Base-by-base conservation (phyloP, 2,888 invertebrate genomes). In the Dryadula phaetusa region DNA sequence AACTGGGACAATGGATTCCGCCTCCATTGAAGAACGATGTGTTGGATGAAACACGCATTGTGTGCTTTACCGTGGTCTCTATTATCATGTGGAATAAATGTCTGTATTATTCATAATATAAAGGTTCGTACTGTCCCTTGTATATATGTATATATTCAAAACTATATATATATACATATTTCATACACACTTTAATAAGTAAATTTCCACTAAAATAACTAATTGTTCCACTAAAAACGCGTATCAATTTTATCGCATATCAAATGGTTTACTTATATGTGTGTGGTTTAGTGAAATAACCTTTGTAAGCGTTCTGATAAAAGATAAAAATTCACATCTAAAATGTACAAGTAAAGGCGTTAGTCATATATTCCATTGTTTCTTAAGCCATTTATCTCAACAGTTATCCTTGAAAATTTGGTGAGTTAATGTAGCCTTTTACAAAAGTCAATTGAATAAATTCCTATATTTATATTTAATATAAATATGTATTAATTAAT, bases 321-420 rank as follows among this genome's bases (percentile, higher is more conserved):
- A 58, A 58, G 58, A 40, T 58, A 64, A 64, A 64, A 64, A 58
- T 49, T 47, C 49, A 58, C 22, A 25, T 28, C 20, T 56, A 53
- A 64, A 58, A 37, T 47, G 58, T 58, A 64, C 64, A 34, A 47
- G 58, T 37, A 6, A 40, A 14, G 1, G 25, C 25, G 18, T 68
- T 64, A 60, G 64, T 68, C 60, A 64, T 53, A 56, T 64, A 34
- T 25, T 28, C 40, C 44, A 70, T 70, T 70, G 70, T 70, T 67
- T 62, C 58, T 52, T 46, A 70, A 67, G 70, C 52, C 52, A 47
- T 58, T 61, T 54, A 58, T 63, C 63, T 60, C 63, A 54, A 40
- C 25, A 49, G 22, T 3, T 54, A 32, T 60, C 58, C 61, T 61
- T 66, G 22, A 53, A 34, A n/a, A 12, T 46, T 46, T 47, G 22